Evolutionary conservation across 2,888 invertebrate species (phyloP).

Genomic region (Hirtodrosophila cameraria): DNA sequence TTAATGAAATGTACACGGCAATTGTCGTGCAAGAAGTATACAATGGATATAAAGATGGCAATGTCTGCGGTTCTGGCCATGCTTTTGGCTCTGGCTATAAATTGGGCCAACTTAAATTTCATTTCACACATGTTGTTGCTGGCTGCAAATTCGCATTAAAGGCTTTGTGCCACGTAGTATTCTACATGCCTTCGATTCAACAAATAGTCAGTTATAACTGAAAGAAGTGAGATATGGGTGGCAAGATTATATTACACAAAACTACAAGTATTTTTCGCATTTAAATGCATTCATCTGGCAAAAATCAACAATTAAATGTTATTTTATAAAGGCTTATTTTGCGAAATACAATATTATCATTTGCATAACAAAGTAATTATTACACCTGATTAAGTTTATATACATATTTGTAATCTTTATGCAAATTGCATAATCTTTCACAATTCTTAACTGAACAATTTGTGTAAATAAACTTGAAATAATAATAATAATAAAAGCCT

Average conservation of each 20-base stretch:
- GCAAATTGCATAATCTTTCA: neutral
- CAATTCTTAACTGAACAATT: neutral
- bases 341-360: neutral
- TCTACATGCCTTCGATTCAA: conserved; percentile 26
- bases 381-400: conserved; percentile 7
- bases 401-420: conserved; percentile 23
- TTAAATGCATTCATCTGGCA: conserved; percentile 27
- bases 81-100: conserved; percentile 49
- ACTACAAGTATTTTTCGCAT: conserved; percentile 42
- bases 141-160: conserved; percentile 56
- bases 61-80: conserved; percentile 33
- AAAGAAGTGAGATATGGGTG: neutral
- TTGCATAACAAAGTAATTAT: conserved; percentile 5
- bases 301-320: conserved; percentile 5
- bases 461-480: conserved; percentile 17
- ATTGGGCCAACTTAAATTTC: conserved; percentile 73
- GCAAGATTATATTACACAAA: conserved; percentile 19
- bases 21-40: conserved; percentile 48
- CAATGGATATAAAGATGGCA: conserved; percentile 36
- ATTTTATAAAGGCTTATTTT: too few relatives aligned
- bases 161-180: conserved; percentile 32
- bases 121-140: conserved; percentile 54
- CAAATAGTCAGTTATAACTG: conserved; percentile 15
- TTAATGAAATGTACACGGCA: conserved; percentile 81
- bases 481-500: conserved; percentile 26